These are phyloP conservation scores for Pseudomugil tenellus DNA, from an alignment of 2,797 vertebrate genomes.

Conservation along the genomic window DNA sequence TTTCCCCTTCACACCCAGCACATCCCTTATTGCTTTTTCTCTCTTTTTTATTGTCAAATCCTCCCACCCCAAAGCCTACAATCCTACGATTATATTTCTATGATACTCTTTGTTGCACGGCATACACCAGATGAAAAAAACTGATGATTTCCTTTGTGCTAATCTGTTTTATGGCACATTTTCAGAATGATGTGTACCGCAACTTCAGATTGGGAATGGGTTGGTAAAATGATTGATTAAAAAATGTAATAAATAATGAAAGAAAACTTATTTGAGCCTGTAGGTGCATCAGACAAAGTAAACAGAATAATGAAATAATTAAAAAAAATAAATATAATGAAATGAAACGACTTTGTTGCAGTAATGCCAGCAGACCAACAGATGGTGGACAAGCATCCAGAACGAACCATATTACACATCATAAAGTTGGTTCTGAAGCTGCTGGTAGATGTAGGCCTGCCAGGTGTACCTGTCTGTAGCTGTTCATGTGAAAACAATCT, in stretches of 20 bases:
- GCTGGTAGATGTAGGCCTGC: constrained; percentile 5
- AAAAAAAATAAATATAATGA: too few relatives aligned
- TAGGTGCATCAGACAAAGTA: background rate
- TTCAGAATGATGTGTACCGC: background rate
- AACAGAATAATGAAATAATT: background rate
- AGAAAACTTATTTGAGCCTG: background rate
- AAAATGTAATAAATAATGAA: background rate
- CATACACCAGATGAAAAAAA: background rate
- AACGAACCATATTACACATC: background rate
- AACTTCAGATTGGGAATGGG: background rate
- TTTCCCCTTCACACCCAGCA: too few relatives aligned
- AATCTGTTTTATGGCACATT: background rate
- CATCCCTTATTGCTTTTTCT: too few relatives aligned
- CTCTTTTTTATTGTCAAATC: too few relatives aligned
- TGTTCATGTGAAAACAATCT: constrained; percentile 22
- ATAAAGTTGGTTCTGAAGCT: background rate
- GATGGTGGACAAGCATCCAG: constrained; percentile 34
- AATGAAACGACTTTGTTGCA: background rate
- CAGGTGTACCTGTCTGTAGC: constrained; percentile 23
- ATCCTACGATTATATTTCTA: background rate
- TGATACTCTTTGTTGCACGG: background rate
- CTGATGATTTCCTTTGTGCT: background rate
- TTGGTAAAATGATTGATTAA: too few relatives aligned
- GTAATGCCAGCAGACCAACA: constrained; percentile 44
- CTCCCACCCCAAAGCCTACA: too few relatives aligned